These are phyloP conservation scores for Cisticola juncidis DNA, from an alignment of 2,113 vertebrate species.

Conservation along the genomic window DNA sequence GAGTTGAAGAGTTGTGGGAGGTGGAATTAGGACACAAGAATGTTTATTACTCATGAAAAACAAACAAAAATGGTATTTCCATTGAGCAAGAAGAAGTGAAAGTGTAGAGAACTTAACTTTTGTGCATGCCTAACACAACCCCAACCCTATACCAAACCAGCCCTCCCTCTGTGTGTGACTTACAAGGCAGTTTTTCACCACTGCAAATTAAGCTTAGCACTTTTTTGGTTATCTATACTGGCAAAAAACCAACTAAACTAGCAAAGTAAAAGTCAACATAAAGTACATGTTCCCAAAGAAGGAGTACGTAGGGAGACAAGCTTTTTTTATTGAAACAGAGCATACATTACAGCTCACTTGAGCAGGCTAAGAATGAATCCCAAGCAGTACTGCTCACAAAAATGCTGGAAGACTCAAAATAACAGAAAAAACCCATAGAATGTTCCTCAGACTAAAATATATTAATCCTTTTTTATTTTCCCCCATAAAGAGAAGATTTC, in stretches of 20 bases:
- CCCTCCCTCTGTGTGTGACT: neutral
- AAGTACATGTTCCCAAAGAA: neutral
- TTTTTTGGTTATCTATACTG: neutral
- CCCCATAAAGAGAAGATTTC: neutral
- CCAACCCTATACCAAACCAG: neutral
- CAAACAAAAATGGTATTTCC: neutral
- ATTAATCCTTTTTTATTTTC: neutral
- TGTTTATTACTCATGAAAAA: neutral
- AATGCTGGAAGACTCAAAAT: neutral
- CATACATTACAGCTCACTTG: neutral
- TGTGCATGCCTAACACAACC: neutral
- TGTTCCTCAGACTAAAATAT: neutral
- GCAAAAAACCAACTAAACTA: neutral
- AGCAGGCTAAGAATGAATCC: neutral
- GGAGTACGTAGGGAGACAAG: neutral
- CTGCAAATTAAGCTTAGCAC: neutral
- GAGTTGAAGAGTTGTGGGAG: neutral
- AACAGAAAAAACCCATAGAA: neutral
- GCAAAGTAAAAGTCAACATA: neutral
- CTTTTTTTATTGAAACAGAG: neutral
- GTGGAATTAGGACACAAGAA: neutral
- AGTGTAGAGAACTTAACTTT: neutral
- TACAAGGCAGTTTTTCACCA: neutral
- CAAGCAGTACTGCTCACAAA: neutral
- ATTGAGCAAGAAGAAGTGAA: neutral